Base-by-base conservation (phyloP, 2,888 invertebrate genomes). In the Hipparchia sbordonii region DNA sequence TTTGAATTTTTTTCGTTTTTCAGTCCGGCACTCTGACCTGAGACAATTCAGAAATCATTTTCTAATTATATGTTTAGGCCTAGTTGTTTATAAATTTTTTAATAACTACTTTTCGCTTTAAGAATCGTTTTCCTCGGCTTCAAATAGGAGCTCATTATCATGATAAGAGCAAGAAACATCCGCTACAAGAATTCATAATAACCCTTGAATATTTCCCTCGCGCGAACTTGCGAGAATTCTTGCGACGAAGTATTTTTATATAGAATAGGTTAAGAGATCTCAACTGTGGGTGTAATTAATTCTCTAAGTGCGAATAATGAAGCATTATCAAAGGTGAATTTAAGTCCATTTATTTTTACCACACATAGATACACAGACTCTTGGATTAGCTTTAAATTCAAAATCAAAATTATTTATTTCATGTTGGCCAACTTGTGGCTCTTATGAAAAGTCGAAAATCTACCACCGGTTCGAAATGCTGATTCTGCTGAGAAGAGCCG, bases 131-230 rank as follows among this genome's bases (percentile, higher is more conserved):
- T 10, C 2, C 39, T 33, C 10, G 13, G 62, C 65, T 12, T 12
- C 23, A 52, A 65, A 65, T 23, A 65, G 51, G 12, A 65, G 52
- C 65, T 65, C 65, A 65, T 65, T 65, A 65, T 39, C 65, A 65
- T 33, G 51, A 65, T 65, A 52, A 65, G 23, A 52, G 51, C 65
- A 52, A 65, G 33, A 65, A 65, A 65, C 65, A 52, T 65, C 51
- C 65, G 51, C 52, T 10, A 65, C 65, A 52, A 52, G 39, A 65
- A 51, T 65, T 65, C 65, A 65, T 65, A 52, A 65, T 65, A 65
- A 52, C 51, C 33, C 65, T 65, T 51, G 51, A 52, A 52, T 39
- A 39, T 51, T 51, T 52, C 12, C 10, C 46, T 13, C 45, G 23
- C 12, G 52, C 6, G 33, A 62, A 62, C 65, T 65, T 23, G 23